Evolutionary conservation across 2,888 invertebrate genomes (phyloP).

Genomic region (Adineta ricciae): DNA sequence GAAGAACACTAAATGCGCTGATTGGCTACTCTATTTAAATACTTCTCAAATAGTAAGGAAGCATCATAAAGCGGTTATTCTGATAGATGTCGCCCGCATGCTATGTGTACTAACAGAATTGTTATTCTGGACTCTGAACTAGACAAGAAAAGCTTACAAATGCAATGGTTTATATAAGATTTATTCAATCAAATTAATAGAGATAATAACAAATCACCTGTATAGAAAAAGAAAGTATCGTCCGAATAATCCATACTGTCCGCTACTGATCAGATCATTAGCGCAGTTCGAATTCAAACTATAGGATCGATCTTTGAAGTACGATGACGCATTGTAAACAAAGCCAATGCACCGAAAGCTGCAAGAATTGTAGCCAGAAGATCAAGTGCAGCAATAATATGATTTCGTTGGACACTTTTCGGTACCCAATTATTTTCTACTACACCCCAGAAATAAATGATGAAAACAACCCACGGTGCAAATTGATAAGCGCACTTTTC

Average conservation of each 20-base stretch:
- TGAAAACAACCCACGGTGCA: slow-evolving; percentile 3
- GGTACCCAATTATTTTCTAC: not conserved
- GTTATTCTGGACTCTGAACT: too few relatives aligned
- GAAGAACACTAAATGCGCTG: too few relatives aligned
- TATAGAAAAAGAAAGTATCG: not conserved
- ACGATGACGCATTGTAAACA: not conserved
- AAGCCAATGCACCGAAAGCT: not conserved
- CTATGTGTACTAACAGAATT: too few relatives aligned
- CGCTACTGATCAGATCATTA: not conserved
- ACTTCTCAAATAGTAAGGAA: too few relatives aligned
- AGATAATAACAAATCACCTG: not conserved
- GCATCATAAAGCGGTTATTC: too few relatives aligned
- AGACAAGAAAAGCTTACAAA: too few relatives aligned
- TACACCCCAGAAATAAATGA: not conserved
- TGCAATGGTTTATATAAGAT: too few relatives aligned
- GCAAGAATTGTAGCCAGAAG: not conserved
- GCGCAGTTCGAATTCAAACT: not conserved
- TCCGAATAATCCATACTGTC: not conserved
- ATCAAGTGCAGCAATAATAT: not conserved
- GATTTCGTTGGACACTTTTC: not conserved
- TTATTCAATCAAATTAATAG: not conserved
- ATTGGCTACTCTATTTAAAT: too few relatives aligned
- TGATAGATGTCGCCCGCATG: too few relatives aligned
- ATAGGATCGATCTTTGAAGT: not conserved
- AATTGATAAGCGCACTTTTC: slow-evolving; percentile 12